A percentile compares a stretch with the other conserved stretches of the same genome.
phyloP scores from a whole-genome alignment of 2,888 invertebrate species.

The Brachyptera risi region DNA sequence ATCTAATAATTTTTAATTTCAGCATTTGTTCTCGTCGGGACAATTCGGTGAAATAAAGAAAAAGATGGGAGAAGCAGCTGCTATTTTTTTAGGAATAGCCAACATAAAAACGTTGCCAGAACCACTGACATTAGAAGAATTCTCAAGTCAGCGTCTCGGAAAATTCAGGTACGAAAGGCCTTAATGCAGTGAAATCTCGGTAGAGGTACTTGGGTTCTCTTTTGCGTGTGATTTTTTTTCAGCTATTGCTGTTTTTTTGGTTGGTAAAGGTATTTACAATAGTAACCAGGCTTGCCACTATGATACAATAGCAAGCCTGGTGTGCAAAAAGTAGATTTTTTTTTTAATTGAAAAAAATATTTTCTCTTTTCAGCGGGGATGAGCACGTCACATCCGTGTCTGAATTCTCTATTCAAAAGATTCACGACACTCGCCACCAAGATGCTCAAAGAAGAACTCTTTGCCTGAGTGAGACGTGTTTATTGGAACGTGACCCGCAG shows the following conservation, averaged over 20 bases:
- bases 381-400: slow-evolving; percentile 94
- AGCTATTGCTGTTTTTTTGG: neutral
- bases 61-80: slow-evolving; percentile 79
- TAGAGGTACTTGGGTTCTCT: too few species aligned
- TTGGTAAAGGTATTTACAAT: neutral
- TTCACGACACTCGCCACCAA: slow-evolving; percentile 70
- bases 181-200: too few species aligned
- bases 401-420: slow-evolving; percentile 95
- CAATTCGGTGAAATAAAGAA: slow-evolving; percentile 84
- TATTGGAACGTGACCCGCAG: slow-evolving; percentile 94
- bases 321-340: too few species aligned
- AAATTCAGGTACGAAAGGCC: slow-evolving; percentile 76
- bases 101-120: slow-evolving; percentile 79
- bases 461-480: slow-evolving; percentile 91
- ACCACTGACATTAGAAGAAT: slow-evolving; percentile 80
- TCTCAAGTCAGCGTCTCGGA: slow-evolving; percentile 83
- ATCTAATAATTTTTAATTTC: slow-evolving; percentile 36
- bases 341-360: too few species aligned
- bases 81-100: slow-evolving; percentile 68
- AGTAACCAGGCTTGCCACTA: too few species aligned
- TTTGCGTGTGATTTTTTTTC: too few species aligned
- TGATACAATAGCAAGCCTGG: too few species aligned
- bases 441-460: slow-evolving; percentile 85
- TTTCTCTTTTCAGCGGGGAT: slow-evolving; percentile 64
- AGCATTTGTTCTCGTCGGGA: slow-evolving; percentile 83